These are phyloP conservation scores for Maconellicoccus hirsutus DNA, from an alignment of 1,140 invertebrate species.

Conservation along the genomic window DNA sequence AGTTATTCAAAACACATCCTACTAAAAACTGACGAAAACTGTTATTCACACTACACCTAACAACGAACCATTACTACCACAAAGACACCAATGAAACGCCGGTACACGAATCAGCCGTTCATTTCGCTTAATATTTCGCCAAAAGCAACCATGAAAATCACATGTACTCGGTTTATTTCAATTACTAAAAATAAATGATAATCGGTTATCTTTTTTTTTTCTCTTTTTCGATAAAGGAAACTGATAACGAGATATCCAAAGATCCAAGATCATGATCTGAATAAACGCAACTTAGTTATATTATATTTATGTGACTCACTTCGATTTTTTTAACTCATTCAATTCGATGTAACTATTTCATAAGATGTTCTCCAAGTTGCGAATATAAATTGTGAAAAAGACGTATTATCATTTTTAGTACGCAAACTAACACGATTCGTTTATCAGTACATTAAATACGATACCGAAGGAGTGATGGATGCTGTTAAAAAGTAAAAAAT, in stretches of 20 bases:
- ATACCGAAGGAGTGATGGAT: too few relatives aligned
- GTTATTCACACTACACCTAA: not conserved
- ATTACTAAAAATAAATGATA: conserved; percentile 10
- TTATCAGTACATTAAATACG: too few relatives aligned
- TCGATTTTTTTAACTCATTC: too few relatives aligned
- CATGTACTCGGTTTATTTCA: not conserved
- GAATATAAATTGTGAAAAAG: too few relatives aligned
- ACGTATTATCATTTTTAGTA: too few relatives aligned
- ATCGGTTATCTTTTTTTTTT: not conserved
- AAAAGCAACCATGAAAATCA: not conserved
- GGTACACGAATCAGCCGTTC: not conserved
- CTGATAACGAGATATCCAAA: not conserved
- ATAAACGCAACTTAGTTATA: not conserved
- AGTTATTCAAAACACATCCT: not conserved
- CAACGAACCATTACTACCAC: not conserved
- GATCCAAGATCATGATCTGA: not conserved
- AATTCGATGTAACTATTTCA: too few relatives aligned
- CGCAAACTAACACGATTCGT: too few relatives aligned
- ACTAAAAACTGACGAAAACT: conserved; percentile 2
- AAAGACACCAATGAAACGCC: not conserved
- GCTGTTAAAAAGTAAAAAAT: too few relatives aligned
- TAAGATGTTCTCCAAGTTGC: too few relatives aligned
- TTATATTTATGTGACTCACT: too few relatives aligned
- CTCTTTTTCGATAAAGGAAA: not conserved
- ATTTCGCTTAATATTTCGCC: not conserved